These are phyloP conservation scores for Pseudachorutes palmiensis DNA, from an alignment of 1,140 invertebrate species.

Conservation along the genomic window DNA sequence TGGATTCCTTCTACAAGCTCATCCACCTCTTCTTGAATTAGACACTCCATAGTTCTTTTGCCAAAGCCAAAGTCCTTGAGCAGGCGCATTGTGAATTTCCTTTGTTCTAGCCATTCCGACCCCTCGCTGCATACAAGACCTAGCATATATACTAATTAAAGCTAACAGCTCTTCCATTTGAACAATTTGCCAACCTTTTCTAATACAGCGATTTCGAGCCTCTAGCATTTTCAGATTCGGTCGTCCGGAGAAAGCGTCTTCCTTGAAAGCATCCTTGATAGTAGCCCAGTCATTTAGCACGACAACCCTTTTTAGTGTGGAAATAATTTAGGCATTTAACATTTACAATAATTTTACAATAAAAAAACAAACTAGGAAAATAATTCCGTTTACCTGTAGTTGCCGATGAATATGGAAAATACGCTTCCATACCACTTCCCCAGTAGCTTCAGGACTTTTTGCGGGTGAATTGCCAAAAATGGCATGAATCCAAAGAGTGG, in stretches of 20 bases:
- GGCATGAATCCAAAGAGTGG: conserved; percentile 36
- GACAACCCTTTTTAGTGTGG: conserved; percentile 25
- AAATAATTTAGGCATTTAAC: conserved; percentile 5
- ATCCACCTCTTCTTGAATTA: conserved; percentile 33
- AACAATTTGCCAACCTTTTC: conserved; percentile 19
- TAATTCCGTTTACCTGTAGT: conserved; percentile 28
- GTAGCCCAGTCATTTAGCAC: conserved; percentile 34
- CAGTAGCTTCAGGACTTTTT: conserved; percentile 17
- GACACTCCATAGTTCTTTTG: conserved; percentile 30
- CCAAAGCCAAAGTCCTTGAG: conserved; percentile 34
- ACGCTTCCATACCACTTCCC: conserved; percentile 29
- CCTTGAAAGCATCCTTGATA: conserved; percentile 37
- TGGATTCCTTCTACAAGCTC: conserved; percentile 25
- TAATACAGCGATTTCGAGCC: conserved; percentile 34
- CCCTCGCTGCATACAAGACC: conserved; percentile 38
- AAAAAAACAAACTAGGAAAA: conserved; percentile 11
- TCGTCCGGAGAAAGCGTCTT: conserved; percentile 34
- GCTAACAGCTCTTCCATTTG: not conserved
- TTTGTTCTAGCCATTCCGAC: conserved; percentile 34
- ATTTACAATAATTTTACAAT: not conserved
- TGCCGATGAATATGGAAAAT: conserved; percentile 33
- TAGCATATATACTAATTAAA: conserved; percentile 2
- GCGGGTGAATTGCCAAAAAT: conserved; percentile 30
- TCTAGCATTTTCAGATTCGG: conserved; percentile 37
- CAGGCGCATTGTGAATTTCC: conserved; percentile 36